These are phyloP conservation scores for Heterodera carotae DNA, from an alignment of 1,140 invertebrate genomes.

Conservation along the genomic window DNA sequence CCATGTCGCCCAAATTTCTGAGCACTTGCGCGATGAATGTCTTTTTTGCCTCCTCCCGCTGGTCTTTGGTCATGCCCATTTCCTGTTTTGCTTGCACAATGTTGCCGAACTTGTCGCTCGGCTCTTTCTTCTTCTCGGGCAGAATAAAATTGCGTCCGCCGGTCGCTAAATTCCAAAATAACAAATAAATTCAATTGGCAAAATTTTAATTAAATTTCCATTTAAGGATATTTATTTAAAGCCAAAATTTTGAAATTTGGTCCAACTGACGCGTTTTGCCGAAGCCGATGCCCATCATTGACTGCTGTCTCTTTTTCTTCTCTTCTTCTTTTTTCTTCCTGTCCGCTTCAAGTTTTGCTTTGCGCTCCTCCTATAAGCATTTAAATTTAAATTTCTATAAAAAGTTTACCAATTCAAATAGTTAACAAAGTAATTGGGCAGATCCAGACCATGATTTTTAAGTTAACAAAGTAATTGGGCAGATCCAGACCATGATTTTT, in stretches of 20 bases:
- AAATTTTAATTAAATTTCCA: not conserved
- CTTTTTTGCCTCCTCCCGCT: slow-evolving; percentile 57
- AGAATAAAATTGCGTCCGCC: slow-evolving; percentile 63
- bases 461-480: no score
- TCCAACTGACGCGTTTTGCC: slow-evolving; percentile 19
- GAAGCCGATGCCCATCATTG: slow-evolving; percentile 45
- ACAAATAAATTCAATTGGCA: no score
- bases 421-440: no score
- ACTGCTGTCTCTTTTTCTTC: slow-evolving; percentile 40
- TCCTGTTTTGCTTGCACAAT: slow-evolving; percentile 62
- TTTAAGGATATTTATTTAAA: not conserved
- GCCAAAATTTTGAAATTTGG: not conserved
- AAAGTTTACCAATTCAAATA: not conserved
- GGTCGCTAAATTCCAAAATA: slow-evolving; percentile 17
- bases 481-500: no score
- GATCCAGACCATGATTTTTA: no score
- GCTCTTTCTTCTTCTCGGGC: slow-evolving; percentile 61
- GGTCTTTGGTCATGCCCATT: slow-evolving; percentile 64
- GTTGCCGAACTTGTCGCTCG: slow-evolving; percentile 63
- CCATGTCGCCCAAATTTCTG: slow-evolving; percentile 51
- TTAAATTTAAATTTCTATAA: slow-evolving; percentile 29
- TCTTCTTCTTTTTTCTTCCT: slow-evolving; percentile 57
- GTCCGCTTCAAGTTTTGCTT: slow-evolving; percentile 52
- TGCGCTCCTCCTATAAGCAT: slow-evolving; percentile 49
- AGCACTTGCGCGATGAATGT: slow-evolving; percentile 45